phyloP scores from a whole-genome alignment of 2,113 vertebrate genomes.

The Rhizomys pruinosus region DNA sequence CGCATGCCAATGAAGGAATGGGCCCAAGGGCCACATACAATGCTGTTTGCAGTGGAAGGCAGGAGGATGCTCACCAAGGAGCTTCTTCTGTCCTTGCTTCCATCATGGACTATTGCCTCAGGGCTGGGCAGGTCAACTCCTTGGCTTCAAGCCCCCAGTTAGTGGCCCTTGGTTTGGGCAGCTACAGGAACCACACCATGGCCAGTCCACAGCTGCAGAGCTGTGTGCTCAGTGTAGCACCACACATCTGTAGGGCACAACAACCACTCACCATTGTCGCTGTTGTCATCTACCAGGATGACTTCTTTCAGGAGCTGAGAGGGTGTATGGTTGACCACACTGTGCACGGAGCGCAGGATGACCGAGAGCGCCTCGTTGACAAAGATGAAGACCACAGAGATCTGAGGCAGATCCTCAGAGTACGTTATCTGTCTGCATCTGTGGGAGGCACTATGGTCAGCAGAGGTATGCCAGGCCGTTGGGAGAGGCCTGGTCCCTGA shows the following conservation, averaged over 20 bases:
- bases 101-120: background rate
- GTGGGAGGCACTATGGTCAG: background rate
- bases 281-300: constrained; percentile 98
- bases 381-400: constrained; percentile 98
- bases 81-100: background rate
- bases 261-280: constrained; percentile 92
- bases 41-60: background rate
- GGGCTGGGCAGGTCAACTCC: background rate
- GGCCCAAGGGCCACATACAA: background rate
- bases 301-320: constrained; percentile 97
- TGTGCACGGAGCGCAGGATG: constrained; percentile 98
- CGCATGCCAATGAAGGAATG: background rate
- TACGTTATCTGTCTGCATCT: constrained; percentile 95
- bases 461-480: fast-evolving
- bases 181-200: background rate
- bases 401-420: constrained; percentile 92
- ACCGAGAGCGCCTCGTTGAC: constrained; percentile 97
- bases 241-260: fast-evolving
- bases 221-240: background rate
- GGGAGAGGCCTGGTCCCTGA: background rate
- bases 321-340: constrained; percentile 97
- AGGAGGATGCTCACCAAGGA: background rate
- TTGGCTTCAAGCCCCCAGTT: background rate
- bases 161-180: background rate
- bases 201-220: background rate